Percentiles rank a stretch among this genome's conserved stretches.
Conservation (phyloP, 2,113 vertebrate species). For the Leptobrachium leishanense region DNA sequence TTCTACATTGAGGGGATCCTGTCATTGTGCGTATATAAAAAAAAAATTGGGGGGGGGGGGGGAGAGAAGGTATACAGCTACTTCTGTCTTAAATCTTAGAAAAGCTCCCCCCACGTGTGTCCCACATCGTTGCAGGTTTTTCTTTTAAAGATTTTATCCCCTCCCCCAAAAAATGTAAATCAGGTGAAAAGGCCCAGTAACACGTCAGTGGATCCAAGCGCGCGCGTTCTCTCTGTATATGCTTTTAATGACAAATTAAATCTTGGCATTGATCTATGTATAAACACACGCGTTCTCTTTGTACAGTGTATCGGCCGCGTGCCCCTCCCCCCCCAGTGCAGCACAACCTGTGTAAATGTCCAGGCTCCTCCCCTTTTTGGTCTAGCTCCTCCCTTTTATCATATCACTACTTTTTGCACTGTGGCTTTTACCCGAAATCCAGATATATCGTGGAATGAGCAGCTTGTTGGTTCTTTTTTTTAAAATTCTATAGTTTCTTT, state of each 20-base stretch:
- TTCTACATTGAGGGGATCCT: slow-evolving; percentile 56
- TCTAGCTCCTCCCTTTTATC: slow-evolving; percentile 46
- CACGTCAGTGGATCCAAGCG: slow-evolving; percentile 62
- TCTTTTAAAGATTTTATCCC: slow-evolving; percentile 64
- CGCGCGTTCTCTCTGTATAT: slow-evolving; percentile 94
- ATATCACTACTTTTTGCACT: slow-evolving; percentile 56
- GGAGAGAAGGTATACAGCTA: slow-evolving; percentile 12
- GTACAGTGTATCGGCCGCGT: slow-evolving; percentile 75
- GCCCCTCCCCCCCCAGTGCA: slow-evolving; percentile 59
- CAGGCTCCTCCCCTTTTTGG: not conserved
- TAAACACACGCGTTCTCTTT: slow-evolving; percentile 59
- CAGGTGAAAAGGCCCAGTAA: slow-evolving; percentile 62
- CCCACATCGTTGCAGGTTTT: slow-evolving; percentile 61
- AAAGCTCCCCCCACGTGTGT: slow-evolving; percentile 51
- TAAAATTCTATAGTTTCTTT: slow-evolving; percentile 59
- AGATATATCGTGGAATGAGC: slow-evolving; percentile 58
- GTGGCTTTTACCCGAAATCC: slow-evolving; percentile 54
- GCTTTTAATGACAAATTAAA: slow-evolving; percentile 92
- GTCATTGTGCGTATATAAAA: slow-evolving; percentile 43
- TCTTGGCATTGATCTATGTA: slow-evolving; percentile 73
- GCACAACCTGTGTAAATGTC: slow-evolving; percentile 43
- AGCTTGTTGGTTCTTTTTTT: slow-evolving; percentile 51
- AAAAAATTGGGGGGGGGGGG: slow-evolving; percentile 52
- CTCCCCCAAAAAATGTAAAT: slow-evolving; percentile 87
- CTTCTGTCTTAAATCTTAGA: slow-evolving; percentile 56